Conservation (phyloP, 2,797 vertebrate species). For the Sternotherus odoratus region DNA sequence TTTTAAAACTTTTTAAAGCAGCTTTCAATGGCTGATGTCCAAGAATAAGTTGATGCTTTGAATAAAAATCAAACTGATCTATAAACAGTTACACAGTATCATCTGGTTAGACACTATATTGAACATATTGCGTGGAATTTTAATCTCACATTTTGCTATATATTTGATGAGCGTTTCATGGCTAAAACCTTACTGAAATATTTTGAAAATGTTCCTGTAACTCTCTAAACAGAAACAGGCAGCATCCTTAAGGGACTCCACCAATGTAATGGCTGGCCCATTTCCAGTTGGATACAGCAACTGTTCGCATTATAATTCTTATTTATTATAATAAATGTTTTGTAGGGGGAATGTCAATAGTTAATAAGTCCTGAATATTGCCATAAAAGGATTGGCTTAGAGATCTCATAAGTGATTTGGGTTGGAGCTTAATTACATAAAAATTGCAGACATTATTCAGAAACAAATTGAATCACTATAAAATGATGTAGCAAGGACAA, state of each 20-base stretch:
- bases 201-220: neutral
- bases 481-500: conserved; percentile 36
- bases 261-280: neutral
- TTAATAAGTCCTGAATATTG: conserved; percentile 48
- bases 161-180: neutral
- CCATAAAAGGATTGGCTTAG: conserved; percentile 50
- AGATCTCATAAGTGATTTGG: conserved; percentile 62
- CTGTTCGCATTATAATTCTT: conserved; percentile 30
- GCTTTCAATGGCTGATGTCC: neutral
- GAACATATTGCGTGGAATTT: neutral
- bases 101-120: neutral
- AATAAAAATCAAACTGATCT: neutral
- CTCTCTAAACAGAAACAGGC: neutral
- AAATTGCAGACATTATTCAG: conserved; percentile 68
- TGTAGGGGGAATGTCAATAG: conserved; percentile 24
- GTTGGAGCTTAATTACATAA: conserved; percentile 54
- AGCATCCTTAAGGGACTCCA: neutral
- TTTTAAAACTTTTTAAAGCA: neutral
- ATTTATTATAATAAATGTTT: conserved; percentile 49
- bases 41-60: fast-evolving
- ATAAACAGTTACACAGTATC: neutral
- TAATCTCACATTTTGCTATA: neutral
- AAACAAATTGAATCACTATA: conserved; percentile 68
- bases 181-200: neutral
- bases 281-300: conserved; percentile 18